Evolutionary conservation across 92 coral and sea anemone genomes (phyloP).

Genomic region (Parazoanthus darwini): DNA sequence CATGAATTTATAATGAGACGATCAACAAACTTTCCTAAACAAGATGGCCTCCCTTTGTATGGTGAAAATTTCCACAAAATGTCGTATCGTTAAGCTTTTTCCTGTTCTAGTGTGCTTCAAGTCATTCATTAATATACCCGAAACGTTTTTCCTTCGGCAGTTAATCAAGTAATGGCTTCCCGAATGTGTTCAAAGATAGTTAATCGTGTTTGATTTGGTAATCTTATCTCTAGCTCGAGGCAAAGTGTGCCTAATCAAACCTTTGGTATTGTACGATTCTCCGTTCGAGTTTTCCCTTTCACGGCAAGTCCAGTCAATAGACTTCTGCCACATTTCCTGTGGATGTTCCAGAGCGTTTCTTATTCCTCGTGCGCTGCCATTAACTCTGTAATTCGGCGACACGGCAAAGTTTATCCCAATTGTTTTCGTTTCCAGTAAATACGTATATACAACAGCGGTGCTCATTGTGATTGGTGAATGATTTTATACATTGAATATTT

Average conservation of each 20-base stretch:
- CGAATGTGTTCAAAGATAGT: background rate
- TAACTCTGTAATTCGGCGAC: conserved; percentile 18
- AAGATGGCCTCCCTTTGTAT: conserved; percentile 21
- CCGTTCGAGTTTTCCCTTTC: background rate
- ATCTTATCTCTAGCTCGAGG: background rate
- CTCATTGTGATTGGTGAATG: conserved; percentile 31
- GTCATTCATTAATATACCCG: background rate
- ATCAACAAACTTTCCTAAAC: conserved; percentile 20
- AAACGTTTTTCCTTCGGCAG: background rate
- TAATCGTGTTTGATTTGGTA: conserved; percentile 11
- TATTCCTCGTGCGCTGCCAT: background rate
- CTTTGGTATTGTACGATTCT: background rate
- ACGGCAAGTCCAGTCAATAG: background rate
- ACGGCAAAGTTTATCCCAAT: conserved; percentile 28
- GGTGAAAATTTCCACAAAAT: background rate
- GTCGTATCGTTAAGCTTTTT: background rate
- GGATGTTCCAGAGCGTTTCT: background rate
- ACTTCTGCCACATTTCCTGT: conserved; percentile 3
- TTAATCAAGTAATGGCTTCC: background rate
- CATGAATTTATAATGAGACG: conserved; percentile 39
- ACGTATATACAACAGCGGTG: background rate
- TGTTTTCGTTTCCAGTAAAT: conserved; percentile 36
- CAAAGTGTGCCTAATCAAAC: no score
- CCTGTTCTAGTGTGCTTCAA: background rate
- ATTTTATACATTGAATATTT: conserved; percentile 13